Conservation (phyloP, 1,140 invertebrate genomes). For the Aphelinus atriplicis region DNA sequence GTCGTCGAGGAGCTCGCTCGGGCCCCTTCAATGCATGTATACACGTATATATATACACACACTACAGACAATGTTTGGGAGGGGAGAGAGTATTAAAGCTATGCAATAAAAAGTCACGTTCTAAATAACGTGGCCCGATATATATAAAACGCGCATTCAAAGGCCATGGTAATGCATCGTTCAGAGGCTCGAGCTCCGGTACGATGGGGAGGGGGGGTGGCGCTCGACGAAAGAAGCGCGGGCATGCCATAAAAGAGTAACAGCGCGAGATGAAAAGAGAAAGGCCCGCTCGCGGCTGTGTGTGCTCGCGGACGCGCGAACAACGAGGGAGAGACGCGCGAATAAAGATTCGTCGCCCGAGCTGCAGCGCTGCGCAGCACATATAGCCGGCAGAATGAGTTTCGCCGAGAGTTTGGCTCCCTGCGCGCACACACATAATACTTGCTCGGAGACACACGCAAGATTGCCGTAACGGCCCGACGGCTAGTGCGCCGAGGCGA, state of each 20-base stretch:
- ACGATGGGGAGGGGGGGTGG: no score
- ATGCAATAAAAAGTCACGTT: constrained; percentile 37
- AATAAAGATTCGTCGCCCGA: neutral
- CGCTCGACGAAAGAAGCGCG: constrained; percentile 28
- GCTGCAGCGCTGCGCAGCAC: neutral
- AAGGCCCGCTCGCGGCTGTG: neutral
- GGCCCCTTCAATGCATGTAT: neutral
- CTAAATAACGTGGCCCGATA: constrained; percentile 38
- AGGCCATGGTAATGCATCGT: constrained; percentile 37
- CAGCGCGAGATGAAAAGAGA: constrained; percentile 34
- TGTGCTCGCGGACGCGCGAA: neutral
- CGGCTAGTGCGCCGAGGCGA: constrained; percentile 14
- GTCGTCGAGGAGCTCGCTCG: constrained; percentile 8
- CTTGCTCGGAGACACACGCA: neutral
- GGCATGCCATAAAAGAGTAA: constrained; percentile 28
- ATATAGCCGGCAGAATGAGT: no score
- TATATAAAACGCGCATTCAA: constrained; percentile 37
- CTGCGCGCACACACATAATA: neutral
- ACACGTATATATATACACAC: neutral
- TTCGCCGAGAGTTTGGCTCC: neutral
- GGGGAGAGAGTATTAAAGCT: constrained; percentile 27
- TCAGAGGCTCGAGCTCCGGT: neutral
- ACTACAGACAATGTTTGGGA: no score
- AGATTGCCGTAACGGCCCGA: constrained; percentile 43
- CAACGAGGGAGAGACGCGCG: neutral